Conservation (phyloP, 2,888 invertebrate genomes). For the Halocaridina rubra region DNA sequence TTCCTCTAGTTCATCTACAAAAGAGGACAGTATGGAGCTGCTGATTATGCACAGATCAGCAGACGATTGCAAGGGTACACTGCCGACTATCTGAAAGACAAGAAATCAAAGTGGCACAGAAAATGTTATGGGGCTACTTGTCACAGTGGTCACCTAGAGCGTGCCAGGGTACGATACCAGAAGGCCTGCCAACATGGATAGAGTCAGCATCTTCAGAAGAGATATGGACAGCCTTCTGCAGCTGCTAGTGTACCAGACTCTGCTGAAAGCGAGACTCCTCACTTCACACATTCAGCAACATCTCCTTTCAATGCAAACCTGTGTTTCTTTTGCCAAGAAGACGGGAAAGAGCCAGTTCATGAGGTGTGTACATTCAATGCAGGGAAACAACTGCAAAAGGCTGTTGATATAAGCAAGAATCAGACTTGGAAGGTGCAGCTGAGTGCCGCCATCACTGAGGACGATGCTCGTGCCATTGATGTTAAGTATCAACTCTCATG, state of each 20-base stretch:
- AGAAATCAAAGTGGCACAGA: background rate
- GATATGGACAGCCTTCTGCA: background rate
- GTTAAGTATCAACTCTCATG: background rate
- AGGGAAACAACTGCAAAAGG: background rate
- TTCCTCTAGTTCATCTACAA: background rate
- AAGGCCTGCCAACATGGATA: no score
- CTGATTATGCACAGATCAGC: conserved; percentile 8
- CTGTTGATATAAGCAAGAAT: background rate
- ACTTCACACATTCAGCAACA: conserved; percentile 6
- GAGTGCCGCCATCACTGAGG: background rate
- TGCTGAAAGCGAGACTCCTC: no score
- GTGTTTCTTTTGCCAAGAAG: background rate
- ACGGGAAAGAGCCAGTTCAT: background rate
- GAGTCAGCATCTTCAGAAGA: no score
- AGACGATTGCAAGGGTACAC: background rate
- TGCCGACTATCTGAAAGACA: background rate
- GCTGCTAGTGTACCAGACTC: no score
- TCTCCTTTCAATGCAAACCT: background rate
- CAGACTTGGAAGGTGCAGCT: conserved; percentile 7
- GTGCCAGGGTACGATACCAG: no score
- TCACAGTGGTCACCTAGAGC: background rate
- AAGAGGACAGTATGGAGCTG: background rate
- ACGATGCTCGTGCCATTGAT: conserved; percentile 7
- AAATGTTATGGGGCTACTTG: background rate
- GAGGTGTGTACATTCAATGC: background rate